phyloP scores from a whole-genome alignment of 2,113 vertebrate genomes.

The Rhineura floridana region DNA sequence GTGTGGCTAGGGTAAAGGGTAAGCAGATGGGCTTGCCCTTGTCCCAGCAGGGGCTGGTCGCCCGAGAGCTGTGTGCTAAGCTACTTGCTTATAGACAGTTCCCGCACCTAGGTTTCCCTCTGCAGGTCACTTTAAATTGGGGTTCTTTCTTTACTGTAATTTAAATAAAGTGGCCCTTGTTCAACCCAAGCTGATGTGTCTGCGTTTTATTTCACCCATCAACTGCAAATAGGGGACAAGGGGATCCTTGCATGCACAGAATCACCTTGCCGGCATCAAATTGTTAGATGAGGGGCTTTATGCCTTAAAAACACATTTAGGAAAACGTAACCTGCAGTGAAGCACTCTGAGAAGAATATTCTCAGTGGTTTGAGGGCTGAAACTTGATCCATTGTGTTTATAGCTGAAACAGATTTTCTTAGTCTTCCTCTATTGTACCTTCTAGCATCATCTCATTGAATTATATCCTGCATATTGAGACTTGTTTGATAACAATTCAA shows the following conservation, averaged over 20 bases:
- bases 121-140: no score
- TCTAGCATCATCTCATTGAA: neutral
- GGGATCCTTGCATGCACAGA: neutral
- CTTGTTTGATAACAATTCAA: conserved; percentile 56
- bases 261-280: neutral
- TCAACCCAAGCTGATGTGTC: no score
- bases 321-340: neutral
- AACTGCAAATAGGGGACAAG: no score
- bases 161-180: no score
- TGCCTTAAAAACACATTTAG: neutral
- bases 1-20: no score
- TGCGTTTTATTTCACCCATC: no score
- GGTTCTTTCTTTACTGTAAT: no score
- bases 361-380: neutral
- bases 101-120: no score
- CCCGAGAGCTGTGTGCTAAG: no score
- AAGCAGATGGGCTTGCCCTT: no score
- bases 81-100: no score
- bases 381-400: neutral
- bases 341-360: neutral
- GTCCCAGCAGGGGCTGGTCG: no score
- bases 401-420: conserved; percentile 3
- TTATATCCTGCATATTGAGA: conserved; percentile 23
- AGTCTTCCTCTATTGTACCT: neutral
- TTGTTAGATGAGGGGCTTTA: neutral